A percentile compares a stretch with the other conserved stretches of the same genome.
These are phyloP conservation scores for Callaeas wilsoni DNA, from an alignment of 2,113 vertebrate genomes.

Conservation along the genomic window DNA sequence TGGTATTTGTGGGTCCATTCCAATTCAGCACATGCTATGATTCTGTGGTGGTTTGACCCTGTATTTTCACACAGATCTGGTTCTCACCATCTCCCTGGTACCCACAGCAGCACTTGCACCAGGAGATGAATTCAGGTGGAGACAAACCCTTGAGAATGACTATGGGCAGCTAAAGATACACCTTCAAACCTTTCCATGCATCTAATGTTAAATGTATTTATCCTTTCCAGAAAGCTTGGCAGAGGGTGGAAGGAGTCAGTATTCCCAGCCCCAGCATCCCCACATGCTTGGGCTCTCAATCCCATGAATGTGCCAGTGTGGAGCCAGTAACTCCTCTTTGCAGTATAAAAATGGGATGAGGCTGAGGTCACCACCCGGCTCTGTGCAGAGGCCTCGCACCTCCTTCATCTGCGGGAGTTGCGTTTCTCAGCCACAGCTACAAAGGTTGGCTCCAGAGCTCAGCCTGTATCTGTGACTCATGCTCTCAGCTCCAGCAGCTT, in stretches of 20 bases:
- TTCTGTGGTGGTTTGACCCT: neutral
- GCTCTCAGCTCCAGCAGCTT: neutral
- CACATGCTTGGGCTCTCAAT: neutral
- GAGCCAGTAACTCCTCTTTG: neutral
- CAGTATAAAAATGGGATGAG: neutral
- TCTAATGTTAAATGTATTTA: neutral
- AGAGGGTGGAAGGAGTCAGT: neutral
- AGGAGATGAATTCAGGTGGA: neutral
- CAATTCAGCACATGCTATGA: rapidly evolving
- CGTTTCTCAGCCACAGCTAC: neutral
- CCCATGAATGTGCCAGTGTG: neutral
- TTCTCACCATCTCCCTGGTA: neutral
- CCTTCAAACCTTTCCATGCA: neutral
- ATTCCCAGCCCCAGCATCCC: neutral
- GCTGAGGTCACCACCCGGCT: neutral
- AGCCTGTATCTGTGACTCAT: neutral
- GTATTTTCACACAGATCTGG: neutral
- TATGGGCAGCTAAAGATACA: neutral
- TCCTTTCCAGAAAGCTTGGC: neutral
- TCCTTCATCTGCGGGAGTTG: neutral
- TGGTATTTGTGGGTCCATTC: neutral
- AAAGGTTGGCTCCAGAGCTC: neutral
- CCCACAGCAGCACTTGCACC: neutral
- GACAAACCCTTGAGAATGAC: neutral
- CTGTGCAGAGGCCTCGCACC: neutral